Percentiles rank a stretch among this genome's conserved stretches.
Evolutionary conservation across 2,797 vertebrate genomes (phyloP).

Genomic region (Crocidura indochinensis): DNA sequence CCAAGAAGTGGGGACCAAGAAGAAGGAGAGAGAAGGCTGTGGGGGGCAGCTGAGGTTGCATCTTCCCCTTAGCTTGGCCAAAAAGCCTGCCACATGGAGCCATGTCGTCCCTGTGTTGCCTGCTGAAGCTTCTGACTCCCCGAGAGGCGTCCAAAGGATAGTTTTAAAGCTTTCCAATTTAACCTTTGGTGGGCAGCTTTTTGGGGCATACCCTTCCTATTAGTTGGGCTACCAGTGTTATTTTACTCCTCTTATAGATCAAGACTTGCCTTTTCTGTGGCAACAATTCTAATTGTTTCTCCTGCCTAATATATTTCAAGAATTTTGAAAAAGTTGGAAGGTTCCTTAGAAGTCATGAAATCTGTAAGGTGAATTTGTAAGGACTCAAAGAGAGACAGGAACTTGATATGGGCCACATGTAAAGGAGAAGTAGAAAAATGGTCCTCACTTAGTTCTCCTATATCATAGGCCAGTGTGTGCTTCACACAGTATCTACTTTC

Average conservation of each 20-base stretch:
- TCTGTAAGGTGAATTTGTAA: background rate
- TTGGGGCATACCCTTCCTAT: background rate
- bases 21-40: no score
- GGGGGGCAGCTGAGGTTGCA: no score
- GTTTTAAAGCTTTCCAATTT: constrained; percentile 43
- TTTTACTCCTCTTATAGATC: background rate
- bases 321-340: constrained; percentile 60
- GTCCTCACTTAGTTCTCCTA: constrained; percentile 41
- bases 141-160: background rate
- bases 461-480: background rate
- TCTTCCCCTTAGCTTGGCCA: no score
- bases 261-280: background rate
- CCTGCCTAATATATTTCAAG: constrained; percentile 52
- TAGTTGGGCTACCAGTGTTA: background rate
- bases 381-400: constrained; percentile 14
- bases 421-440: constrained; percentile 59
- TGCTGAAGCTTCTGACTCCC: no score
- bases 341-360: constrained; percentile 33
- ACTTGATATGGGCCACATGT: constrained; percentile 49
- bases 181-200: constrained; percentile 15
- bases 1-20: no score
- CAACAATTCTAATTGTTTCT: constrained; percentile 25
- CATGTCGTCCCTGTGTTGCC: no score
- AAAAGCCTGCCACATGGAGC: no score
- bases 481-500: constrained; percentile 30